Evolutionary conservation across 2,113 vertebrate species (phyloP), one percentile per base, ranked within the genome.

Genomic region (Silurus meridionalis): DNA sequence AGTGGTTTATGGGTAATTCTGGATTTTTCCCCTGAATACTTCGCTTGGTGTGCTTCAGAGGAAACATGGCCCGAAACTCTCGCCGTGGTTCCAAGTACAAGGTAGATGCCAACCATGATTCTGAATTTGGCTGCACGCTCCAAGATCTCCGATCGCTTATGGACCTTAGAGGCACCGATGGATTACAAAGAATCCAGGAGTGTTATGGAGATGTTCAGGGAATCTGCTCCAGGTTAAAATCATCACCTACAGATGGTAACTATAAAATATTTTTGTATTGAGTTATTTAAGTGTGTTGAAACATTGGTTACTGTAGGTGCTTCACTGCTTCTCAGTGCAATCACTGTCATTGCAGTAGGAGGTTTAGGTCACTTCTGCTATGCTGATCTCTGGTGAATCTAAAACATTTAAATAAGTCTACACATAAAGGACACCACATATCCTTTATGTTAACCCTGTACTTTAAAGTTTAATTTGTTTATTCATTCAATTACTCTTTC

Each of bases 1-100:
- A 91, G 87, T 94, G 82, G 69, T 87, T 92, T 92, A 94, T 92
- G 95, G 96, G 93, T 95, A 93, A 92, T 93, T 93, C 37, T 91
- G 93, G 90, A 92, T 93, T 85, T 92, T 91, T 90, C 91, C 93
- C 90, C 93, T 91, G 89, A 90, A 88, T 83, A 86, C 69, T 84
- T 91, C 90, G 85, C 80, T 88, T 52, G 85, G 92, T 90, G 90
- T 92, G 93, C 94, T 94, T 88, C 83, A 61, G 90, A 79, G 93
- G 92, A 91, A 94, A 95, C 89, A 99, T 98, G 97, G 97, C 97
- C 91, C 96, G 94, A 92, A 98, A 98, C 93, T 98, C 97, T n/a
- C 94, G 96, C 50, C 94, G 95, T 72, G 95, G 96, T 9, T 95
- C 97, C 77, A 98, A 97, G 95, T 95, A 96, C 90, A 91, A 94